Percentiles rank a stretch among this genome's conserved stretches.
Conservation (phyloP, 2,113 vertebrate genomes). For the Anguilla rostrata region DNA sequence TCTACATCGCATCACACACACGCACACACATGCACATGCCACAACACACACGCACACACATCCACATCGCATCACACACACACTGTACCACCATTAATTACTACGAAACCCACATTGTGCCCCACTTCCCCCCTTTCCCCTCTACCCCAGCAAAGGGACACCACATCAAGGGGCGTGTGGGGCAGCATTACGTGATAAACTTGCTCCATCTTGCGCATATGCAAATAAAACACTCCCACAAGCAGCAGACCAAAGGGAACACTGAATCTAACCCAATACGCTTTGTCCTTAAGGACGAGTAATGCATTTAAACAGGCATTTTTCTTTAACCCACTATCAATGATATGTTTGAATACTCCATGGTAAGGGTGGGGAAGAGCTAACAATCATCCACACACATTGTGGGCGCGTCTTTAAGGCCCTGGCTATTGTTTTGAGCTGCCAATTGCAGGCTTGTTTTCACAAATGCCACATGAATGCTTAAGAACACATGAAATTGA, state of each 20-base stretch:
- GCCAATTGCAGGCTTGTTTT: neutral
- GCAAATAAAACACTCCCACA: too few relatives aligned
- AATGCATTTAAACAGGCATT: neutral
- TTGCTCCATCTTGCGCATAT: neutral
- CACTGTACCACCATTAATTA: too few relatives aligned
- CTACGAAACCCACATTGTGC: too few relatives aligned
- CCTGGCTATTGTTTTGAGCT: neutral
- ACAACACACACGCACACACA: neutral
- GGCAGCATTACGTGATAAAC: neutral
- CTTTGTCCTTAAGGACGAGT: neutral
- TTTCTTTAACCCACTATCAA: neutral
- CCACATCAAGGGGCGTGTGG: neutral
- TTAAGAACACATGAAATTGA: constrained; percentile 24
- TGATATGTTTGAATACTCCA: neutral
- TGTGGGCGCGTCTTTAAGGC: neutral
- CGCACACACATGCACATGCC: too few relatives aligned
- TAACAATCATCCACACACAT: neutral
- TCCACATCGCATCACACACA: neutral
- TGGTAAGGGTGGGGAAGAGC: neutral
- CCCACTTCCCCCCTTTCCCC: neutral
- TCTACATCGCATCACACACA: neutral
- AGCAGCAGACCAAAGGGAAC: neutral
- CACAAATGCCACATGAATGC: constrained; percentile 21
- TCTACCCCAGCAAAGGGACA: neutral
- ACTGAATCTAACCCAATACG: neutral